A percentile compares a stretch with the other conserved stretches of the same genome.
Evolutionary conservation across 2,888 invertebrate species (phyloP).

Genomic region (Molorchus minor): DNA sequence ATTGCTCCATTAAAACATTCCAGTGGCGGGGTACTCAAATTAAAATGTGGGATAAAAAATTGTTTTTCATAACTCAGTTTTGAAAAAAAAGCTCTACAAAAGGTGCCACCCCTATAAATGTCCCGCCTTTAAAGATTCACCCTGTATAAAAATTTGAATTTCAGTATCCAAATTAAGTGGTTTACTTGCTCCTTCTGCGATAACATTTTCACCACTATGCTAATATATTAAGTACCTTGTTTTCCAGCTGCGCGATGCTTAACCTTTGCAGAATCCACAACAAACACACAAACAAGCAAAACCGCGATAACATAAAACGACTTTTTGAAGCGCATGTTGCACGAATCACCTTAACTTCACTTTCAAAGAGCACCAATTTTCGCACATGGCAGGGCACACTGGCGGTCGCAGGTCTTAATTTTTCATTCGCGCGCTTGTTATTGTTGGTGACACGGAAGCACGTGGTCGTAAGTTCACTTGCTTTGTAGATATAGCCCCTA

Average conservation of each 20-base stretch:
- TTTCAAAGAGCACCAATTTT: constrained; percentile 19
- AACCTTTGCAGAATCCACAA: constrained; percentile 41
- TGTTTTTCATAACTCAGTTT: too few relatives aligned
- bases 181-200: too few relatives aligned
- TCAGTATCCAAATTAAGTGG: too few relatives aligned
- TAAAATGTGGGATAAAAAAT: too few relatives aligned
- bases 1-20: too few relatives aligned
- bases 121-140: too few relatives aligned
- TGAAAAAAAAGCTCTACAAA: too few relatives aligned
- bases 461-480: constrained; percentile 47
- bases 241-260: constrained; percentile 48
- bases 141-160: too few relatives aligned
- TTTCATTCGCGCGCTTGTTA: constrained; percentile 4
- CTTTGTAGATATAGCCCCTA: constrained; percentile 48
- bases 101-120: too few relatives aligned
- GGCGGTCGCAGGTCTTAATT: constrained; percentile 13
- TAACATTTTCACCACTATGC: neutral
- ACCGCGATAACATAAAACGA: constrained; percentile 29
- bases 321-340: constrained; percentile 36
- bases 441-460: constrained; percentile 36
- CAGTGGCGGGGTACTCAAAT: too few relatives aligned
- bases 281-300: constrained; percentile 29
- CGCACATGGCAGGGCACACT: constrained; percentile 21
- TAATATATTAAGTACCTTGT: constrained; percentile 43
- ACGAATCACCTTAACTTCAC: constrained; percentile 32